Evolutionary conservation across 37 sponge, comb jelly and placozoan genomes (phyloP).

Genomic region (Lycopodina hypogea): DNA sequence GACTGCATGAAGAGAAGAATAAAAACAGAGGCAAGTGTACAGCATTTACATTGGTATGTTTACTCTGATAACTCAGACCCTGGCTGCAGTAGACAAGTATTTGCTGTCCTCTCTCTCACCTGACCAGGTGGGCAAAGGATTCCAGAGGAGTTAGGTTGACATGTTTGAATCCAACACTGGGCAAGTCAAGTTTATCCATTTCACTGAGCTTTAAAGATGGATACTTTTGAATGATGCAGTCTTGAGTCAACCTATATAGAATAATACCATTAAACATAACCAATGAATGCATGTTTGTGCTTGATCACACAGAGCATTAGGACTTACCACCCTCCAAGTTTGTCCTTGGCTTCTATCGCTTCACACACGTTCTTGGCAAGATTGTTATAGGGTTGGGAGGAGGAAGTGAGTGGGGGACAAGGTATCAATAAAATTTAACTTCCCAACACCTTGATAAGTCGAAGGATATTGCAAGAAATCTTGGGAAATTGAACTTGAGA

Average conservation of each 20-base stretch:
- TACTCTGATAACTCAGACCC: too few relatives aligned
- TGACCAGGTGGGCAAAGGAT: constrained; percentile 53
- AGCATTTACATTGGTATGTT: too few relatives aligned
- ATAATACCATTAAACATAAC: not conserved
- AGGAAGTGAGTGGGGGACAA: not conserved
- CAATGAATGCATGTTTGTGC: not conserved
- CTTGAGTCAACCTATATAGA: constrained; percentile 68
- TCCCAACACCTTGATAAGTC: too few relatives aligned
- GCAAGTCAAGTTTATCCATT: constrained; percentile 61
- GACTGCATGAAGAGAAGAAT: constrained; percentile 30
- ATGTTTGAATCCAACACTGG: constrained; percentile 49
- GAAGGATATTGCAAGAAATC: too few relatives aligned
- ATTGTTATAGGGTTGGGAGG: not conserved
- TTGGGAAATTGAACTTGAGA: too few relatives aligned
- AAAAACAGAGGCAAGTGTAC: not conserved
- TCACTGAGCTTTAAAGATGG: constrained; percentile 39
- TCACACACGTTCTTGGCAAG: constrained; percentile 49
- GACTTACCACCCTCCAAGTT: constrained; percentile 67
- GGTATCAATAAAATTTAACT: too few relatives aligned
- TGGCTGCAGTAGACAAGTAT: not conserved
- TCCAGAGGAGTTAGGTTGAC: constrained; percentile 76
- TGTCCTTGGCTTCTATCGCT: constrained; percentile 63
- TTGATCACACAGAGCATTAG: too few relatives aligned
- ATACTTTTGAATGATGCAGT: constrained; percentile 71
- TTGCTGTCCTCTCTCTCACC: constrained; percentile 35